Base-by-base conservation (phyloP, 2,888 invertebrate genomes). In the Drosophila hamatofila region DNA sequence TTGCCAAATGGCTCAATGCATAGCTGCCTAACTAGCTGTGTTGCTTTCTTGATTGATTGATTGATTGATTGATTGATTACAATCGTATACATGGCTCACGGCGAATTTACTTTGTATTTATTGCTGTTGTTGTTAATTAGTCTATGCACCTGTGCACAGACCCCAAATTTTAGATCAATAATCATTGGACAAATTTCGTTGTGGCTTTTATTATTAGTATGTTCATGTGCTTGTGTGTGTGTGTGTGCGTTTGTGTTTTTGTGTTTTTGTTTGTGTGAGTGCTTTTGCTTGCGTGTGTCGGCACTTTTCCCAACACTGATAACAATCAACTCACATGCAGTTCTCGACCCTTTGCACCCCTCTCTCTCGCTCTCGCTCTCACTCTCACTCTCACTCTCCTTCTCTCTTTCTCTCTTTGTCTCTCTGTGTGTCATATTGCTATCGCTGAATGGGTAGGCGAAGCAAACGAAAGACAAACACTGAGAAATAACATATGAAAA, bases 271-370 rank as follows among this genome's bases (percentile, higher is more conserved):
- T 16, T 52, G 18, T 27, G 12, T n/a, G 16, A 44, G 23, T 21
- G 44, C n/a, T 23, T 60, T 21, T 35, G 33, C 9, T 39, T 48
- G 44, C 44, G 39, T 57, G 18, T 63, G 73, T 77, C 81, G 79
- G 73, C 73, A 68, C 58, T 68, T 78, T 75, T 74, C 66, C 65
- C 27, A 67, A 66, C 62, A 65, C 78, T 88, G 84, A 84, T 88
- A 84, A 88, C 78, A 83, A 84, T 84, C 80, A 75, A 68, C 61
- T 65, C 23, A 58, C 61, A 49, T 61, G 66, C 67, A 35, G 55
- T 23, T 73, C 48, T 46, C 58, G 48, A 59, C 49, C 21, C 44
- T 33, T 42, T 42, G n/a, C n/a, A n/a, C 42, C 14, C 16, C 9
- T 16, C 35, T 21, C 27, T 4, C 52, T 11, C 9, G 11, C 21